These are phyloP conservation scores for Pyrrhosoma nymphula DNA, from an alignment of 2,888 invertebrate genomes.

Conservation along the genomic window DNA sequence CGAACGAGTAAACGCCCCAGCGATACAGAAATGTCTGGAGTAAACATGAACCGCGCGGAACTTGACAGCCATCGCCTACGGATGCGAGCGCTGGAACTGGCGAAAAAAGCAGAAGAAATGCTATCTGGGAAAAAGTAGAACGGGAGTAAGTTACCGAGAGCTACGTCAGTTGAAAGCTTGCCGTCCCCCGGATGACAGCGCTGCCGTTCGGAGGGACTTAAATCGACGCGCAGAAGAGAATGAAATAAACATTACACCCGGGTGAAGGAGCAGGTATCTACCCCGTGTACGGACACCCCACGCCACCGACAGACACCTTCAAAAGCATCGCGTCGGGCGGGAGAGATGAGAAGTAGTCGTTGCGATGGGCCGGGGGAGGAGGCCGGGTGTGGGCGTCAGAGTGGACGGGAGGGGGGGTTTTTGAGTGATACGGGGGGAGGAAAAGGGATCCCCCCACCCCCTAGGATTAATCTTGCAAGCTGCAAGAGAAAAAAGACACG, in stretches of 20 bases:
- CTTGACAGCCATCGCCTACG: too few species aligned
- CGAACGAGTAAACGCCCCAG: neutral
- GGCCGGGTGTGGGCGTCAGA: too few species aligned
- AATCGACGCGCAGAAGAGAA: neutral
- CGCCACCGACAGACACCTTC: conserved; percentile 33
- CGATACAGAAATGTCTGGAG: neutral
- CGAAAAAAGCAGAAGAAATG: neutral
- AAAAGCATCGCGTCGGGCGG: conserved; percentile 3
- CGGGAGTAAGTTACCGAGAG: neutral
- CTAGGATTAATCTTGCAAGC: conserved; percentile 38
- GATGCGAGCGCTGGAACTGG: neutral
- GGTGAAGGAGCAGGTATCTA: conserved; percentile 8
- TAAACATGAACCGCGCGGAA: too few species aligned
- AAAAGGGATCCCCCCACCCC: neutral
- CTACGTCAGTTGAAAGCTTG: neutral
- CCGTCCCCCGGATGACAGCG: neutral
- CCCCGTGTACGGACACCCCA: neutral
- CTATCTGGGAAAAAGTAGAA: neutral
- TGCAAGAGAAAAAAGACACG: conserved; percentile 38
- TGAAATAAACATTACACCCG: conserved; percentile 53
- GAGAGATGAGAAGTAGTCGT: neutral
- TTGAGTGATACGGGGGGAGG: neutral
- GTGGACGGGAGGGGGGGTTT: neutral
- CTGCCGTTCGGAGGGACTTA: neutral
- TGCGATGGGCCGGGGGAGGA: neutral